phyloP scores from a whole-genome alignment of 2,888 invertebrate genomes.

The Eupsilia transversa region DNA sequence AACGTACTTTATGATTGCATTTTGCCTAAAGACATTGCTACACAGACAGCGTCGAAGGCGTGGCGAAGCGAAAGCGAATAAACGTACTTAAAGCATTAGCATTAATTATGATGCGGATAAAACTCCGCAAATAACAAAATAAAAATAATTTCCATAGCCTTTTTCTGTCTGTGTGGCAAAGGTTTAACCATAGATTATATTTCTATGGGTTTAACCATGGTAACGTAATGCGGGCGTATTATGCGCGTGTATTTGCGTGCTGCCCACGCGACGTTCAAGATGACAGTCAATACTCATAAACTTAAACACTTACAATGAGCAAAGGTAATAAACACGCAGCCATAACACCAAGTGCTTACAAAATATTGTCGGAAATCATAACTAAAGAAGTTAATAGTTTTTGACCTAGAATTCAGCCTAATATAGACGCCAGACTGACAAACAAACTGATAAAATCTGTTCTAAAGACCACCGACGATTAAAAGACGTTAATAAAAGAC shows the following conservation, averaged over 20 bases:
- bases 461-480: slow-evolving; percentile 43
- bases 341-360: slow-evolving; percentile 34
- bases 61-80: slow-evolving; percentile 4
- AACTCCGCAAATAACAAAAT: slow-evolving; percentile 2
- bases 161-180: slow-evolving; percentile 4
- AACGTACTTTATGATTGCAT: slow-evolving; percentile 8
- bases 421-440: slow-evolving; percentile 4
- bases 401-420: slow-evolving; percentile 9
- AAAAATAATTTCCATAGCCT: neutral
- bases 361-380: slow-evolving; percentile 13
- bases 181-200: neutral
- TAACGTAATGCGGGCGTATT: slow-evolving; percentile 27
- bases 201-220: slow-evolving; percentile 8
- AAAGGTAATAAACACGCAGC: slow-evolving; percentile 47
- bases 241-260: slow-evolving; percentile 22
- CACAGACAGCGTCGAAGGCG: neutral
- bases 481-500: slow-evolving; percentile 22
- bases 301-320: slow-evolving; percentile 50
- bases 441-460: slow-evolving; percentile 21
- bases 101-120: neutral
- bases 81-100: slow-evolving; percentile 9
- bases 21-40: slow-evolving; percentile 13
- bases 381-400: slow-evolving; percentile 1
- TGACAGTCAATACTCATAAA: slow-evolving; percentile 69
- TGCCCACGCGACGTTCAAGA: slow-evolving; percentile 66